Percentiles rank a stretch among this genome's conserved stretches.
These are phyloP conservation scores for Taxidea taxus DNA, from an alignment of 2,113 vertebrate genomes.

Conservation along the genomic window DNA sequence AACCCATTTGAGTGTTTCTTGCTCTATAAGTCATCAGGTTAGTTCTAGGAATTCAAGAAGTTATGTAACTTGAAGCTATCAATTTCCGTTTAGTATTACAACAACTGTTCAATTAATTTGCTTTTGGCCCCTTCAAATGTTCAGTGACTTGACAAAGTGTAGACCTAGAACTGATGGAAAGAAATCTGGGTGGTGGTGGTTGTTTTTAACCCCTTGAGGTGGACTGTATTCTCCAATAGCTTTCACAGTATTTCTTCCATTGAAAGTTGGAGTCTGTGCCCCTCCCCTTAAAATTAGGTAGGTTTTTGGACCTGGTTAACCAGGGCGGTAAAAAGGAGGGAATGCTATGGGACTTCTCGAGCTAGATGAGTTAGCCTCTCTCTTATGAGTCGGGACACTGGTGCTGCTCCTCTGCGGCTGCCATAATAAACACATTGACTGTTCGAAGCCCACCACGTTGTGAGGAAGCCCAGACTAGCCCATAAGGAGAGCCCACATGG, in stretches of 20 bases:
- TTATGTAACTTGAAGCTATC: neutral
- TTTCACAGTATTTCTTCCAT: neutral
- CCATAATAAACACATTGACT: neutral
- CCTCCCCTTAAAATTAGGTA: neutral
- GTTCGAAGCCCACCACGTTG: neutral
- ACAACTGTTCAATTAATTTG: slow-evolving; percentile 1
- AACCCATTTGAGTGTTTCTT: slow-evolving; percentile 19
- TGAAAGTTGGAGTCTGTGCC: neutral
- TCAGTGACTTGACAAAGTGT: neutral
- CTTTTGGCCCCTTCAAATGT: neutral
- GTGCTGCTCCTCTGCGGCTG: no score
- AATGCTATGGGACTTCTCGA: neutral
- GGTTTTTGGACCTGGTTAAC: neutral
- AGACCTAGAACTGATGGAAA: neutral
- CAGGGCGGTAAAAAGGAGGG: neutral
- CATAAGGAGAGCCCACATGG: neutral
- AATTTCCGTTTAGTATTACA: slow-evolving; percentile 33
- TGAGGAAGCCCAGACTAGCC: neutral
- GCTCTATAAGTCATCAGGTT: slow-evolving; percentile 28
- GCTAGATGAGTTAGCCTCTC: neutral
- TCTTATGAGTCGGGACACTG: neutral
- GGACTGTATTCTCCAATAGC: neutral
- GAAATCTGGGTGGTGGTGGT: neutral
- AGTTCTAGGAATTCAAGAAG: slow-evolving; percentile 6
- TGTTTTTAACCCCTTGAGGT: neutral